Evolutionary conservation across 2,797 vertebrate genomes (phyloP).

Genomic region (Lagodon rhomboides): DNA sequence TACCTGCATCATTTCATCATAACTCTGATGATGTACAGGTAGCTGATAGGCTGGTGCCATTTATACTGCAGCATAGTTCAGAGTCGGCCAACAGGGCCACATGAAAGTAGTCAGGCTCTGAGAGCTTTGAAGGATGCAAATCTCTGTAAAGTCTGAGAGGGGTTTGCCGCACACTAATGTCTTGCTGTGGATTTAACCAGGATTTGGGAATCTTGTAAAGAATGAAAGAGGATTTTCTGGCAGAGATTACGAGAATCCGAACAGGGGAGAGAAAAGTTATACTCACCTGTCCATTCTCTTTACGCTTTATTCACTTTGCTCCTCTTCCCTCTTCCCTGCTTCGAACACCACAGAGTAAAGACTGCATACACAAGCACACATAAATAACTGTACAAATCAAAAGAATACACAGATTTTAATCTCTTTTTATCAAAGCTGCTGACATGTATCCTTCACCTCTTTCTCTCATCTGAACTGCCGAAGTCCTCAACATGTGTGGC

Average conservation of each 20-base stretch:
- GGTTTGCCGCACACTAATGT: slow-evolving; percentile 11
- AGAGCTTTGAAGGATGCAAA: slow-evolving; percentile 39
- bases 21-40: slow-evolving; percentile 2
- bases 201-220: slow-evolving; percentile 63
- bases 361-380: not conserved
- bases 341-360: slow-evolving; percentile 4
- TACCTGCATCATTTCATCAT: not conserved
- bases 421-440: not conserved
- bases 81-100: slow-evolving; percentile 13
- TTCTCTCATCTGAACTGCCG: not conserved
- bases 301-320: slow-evolving; percentile 8
- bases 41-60: not conserved
- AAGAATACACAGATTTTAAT: not conserved
- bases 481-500: not conserved
- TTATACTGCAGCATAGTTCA: slow-evolving; percentile 10
- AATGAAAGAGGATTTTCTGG: slow-evolving; percentile 52
- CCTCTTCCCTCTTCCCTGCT: not conserved
- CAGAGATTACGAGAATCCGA: slow-evolving; percentile 49
- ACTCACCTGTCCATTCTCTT: slow-evolving; percentile 16
- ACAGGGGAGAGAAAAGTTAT: slow-evolving; percentile 3
- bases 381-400: not conserved
- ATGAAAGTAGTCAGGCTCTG: slow-evolving; percentile 21
- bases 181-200: slow-evolving; percentile 47
- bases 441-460: slow-evolving; percentile 3
- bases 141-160: slow-evolving; percentile 44